These are phyloP conservation scores for Drosophila kurseongensis DNA, from an alignment of 1,140 invertebrate genomes.

Conservation along the genomic window DNA sequence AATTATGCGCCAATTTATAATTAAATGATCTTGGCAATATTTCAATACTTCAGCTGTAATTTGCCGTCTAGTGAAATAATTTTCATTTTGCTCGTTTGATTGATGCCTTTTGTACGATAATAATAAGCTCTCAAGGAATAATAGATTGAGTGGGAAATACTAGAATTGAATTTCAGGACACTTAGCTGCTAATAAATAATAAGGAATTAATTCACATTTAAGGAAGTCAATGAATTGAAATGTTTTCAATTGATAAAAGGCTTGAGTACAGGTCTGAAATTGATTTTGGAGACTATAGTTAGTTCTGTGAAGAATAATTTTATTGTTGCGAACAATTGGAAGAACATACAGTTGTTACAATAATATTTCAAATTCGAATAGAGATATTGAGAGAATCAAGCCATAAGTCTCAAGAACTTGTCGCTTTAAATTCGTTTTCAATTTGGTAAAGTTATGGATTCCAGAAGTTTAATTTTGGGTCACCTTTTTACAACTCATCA, in stretches of 20 bases:
- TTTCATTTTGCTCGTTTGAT: conserved; percentile 24
- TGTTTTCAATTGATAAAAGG: neutral
- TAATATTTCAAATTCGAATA: no score
- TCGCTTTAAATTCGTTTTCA: no score
- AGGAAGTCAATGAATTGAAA: neutral
- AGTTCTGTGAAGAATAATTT: no score
- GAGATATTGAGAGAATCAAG: no score
- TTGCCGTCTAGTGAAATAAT: conserved; percentile 27
- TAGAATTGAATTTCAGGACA: neutral
- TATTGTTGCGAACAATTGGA: no score
- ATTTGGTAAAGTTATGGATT: no score
- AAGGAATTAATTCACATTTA: neutral
- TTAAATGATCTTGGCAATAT: conserved; percentile 42
- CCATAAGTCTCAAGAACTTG: no score
- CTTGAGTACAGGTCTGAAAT: neutral
- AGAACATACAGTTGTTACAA: no score
- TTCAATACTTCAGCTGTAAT: conserved; percentile 27
- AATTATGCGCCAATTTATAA: conserved; percentile 43
- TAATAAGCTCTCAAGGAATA: conserved; percentile 23
- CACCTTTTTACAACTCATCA: no score
- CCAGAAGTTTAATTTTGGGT: no score
- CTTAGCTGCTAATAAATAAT: conserved; percentile 5
- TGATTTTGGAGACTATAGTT: neutral
- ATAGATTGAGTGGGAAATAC: conserved; percentile 15
- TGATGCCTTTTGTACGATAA: conserved; percentile 22